A percentile compares a stretch with the other conserved stretches of the same genome.
Evolutionary conservation across 2,888 invertebrate species (phyloP).

Genomic region (Xanthia togata): DNA sequence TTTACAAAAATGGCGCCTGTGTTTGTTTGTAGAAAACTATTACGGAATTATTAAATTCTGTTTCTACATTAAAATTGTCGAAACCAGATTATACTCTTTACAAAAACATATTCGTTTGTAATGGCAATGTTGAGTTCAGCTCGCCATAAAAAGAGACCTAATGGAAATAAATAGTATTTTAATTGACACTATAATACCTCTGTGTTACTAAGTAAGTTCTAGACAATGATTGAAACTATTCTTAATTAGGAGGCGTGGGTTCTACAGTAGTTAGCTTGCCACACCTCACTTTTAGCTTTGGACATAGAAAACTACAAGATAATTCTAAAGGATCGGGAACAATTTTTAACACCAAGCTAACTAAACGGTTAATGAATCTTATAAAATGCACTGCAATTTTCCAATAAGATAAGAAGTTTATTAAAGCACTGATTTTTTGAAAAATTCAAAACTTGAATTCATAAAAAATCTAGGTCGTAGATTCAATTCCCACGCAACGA

Average conservation of each 20-base stretch:
- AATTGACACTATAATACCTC: conserved; percentile 11
- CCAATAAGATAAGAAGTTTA: background rate
- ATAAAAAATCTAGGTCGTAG: background rate
- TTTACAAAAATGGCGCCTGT: background rate
- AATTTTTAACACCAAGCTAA: background rate
- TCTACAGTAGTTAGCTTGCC: background rate
- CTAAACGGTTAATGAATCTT: background rate
- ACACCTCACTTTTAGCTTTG: background rate
- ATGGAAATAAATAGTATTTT: conserved; percentile 23
- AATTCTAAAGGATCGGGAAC: background rate
- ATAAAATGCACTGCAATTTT: background rate
- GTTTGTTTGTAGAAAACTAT: background rate
- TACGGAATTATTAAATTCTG: background rate
- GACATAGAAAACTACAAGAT: background rate
- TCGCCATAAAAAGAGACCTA: background rate
- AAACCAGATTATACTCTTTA: background rate
- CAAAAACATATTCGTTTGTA: background rate
- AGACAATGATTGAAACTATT: conserved; percentile 30
- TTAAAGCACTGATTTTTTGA: background rate
- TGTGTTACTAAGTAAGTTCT: background rate
- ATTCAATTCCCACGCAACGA: background rate
- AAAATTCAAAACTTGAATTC: background rate
- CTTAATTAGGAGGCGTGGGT: conserved; percentile 9
- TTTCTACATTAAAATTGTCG: background rate
- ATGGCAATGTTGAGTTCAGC: background rate